Evolutionary conservation across 2,888 invertebrate genomes (phyloP), one percentile per base, ranked within the genome.

Genomic region (Periphyllus acericola): DNA sequence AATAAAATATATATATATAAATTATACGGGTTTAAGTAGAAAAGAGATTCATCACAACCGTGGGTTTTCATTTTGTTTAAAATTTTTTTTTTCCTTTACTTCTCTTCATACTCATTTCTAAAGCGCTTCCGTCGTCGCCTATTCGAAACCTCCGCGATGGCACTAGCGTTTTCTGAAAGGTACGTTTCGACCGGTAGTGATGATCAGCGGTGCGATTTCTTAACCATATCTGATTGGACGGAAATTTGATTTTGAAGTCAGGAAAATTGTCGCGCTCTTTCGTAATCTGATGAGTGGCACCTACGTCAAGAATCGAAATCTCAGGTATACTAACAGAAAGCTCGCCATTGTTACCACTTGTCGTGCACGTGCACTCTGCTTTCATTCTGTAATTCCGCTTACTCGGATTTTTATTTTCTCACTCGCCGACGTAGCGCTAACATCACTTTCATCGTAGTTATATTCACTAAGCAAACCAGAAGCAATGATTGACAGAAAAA

Each of bases 401-500:
- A 17, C 52, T 52, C 52, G 14, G 14, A 5, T 17, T 60, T 60
- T 60, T 60, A 21, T 60, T 68, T 68, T 68, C 14, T 25, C 3
- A 9, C 68, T 8, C 68, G 8, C n/a, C n/a, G 21, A 17, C 19
- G 60, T 68, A 6, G 68, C 29, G 68, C 11, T 25, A 8, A 9
- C 68, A 25, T 68, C 29, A 5, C n/a, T 21, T 6, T 60, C 55
- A 17, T 60, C 55, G 55, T 60, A 6, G 55, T 60, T 19, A 68
- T 29, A 46, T 25, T 60, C 66, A 68, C 32, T 71, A 82, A 82
- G 46, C 40, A 82, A 82, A 71, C 68, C 14, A 36, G 29, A 36
- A 76, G 66, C 29, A 68, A 84, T 32, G 84, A 84, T 84, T 84
- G 84, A 84, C 76, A 84, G n/a, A n/a, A n/a, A n/a, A 84, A 75